A percentile compares a stretch with the other conserved stretches of the same genome.
Conservation (phyloP, 2,113 vertebrate species). For the Chloroceryle aenea region DNA sequence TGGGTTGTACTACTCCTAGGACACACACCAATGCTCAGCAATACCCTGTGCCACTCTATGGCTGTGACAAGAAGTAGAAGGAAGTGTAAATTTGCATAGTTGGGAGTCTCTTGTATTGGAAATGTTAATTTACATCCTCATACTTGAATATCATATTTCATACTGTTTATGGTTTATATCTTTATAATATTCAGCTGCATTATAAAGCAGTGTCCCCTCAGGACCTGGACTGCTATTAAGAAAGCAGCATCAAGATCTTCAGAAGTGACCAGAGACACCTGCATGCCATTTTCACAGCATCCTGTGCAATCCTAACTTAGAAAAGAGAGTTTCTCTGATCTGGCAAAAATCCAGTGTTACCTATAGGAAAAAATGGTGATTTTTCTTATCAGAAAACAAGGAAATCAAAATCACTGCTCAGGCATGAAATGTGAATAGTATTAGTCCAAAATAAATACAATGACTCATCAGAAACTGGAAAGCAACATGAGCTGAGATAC, state of each 20-base stretch:
- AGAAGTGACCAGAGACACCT: not conserved
- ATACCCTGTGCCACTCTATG: not conserved
- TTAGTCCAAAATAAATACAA: not conserved
- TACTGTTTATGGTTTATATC: not conserved
- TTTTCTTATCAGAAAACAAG: not conserved
- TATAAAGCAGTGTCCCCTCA: not conserved
- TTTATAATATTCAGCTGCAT: not conserved
- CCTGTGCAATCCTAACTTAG: not conserved
- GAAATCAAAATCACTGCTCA: not conserved
- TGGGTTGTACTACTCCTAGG: not conserved
- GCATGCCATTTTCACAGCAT: not conserved
- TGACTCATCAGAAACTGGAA: slow-evolving; percentile 7
- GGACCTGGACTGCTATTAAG: not conserved
- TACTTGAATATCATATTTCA: not conserved
- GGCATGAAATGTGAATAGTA: not conserved
- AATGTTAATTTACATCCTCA: not conserved
- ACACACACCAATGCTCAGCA: not conserved
- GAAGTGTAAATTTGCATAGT: not conserved
- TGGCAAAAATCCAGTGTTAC: not conserved
- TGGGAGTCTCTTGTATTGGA: not conserved
- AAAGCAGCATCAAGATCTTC: not conserved
- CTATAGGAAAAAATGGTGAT: not conserved
- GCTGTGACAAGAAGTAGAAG: not conserved
- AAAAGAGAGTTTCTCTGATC: not conserved
- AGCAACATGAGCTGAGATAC: not conserved